Percentiles rank a stretch among this genome's conserved stretches.
Conservation (phyloP, 2,888 invertebrate genomes). For the Mythimna lalbum region DNA sequence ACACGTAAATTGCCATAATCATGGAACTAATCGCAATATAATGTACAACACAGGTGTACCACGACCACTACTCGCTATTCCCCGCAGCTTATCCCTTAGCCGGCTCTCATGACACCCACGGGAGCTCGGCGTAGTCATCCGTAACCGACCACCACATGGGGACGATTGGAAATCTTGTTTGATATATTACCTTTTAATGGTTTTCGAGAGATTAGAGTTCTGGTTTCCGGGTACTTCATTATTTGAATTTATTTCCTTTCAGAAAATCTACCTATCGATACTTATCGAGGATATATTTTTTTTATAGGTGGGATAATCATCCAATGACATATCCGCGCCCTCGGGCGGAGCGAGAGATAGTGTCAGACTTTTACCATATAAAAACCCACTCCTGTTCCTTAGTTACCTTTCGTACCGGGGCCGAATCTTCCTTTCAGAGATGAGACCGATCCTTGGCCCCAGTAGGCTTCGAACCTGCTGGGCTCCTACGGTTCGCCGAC, state of each 20-base stretch:
- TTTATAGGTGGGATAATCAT: too few relatives aligned
- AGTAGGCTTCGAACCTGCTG: too few relatives aligned
- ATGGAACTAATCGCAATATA: constrained; percentile 24
- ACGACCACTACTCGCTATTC: constrained; percentile 22
- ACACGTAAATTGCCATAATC: constrained; percentile 25
- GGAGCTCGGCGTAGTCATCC: constrained; percentile 43
- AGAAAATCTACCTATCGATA: too few relatives aligned
- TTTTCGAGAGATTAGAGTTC: constrained; percentile 28
- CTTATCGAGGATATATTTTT: too few relatives aligned
- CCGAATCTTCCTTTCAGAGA: too few relatives aligned
- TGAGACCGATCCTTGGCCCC: too few relatives aligned
- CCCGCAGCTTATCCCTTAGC: constrained; percentile 48
- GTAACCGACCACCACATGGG: constrained; percentile 49
- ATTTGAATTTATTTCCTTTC: neutral
- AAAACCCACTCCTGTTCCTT: too few relatives aligned
- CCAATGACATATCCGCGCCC: too few relatives aligned
- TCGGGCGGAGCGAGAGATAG: too few relatives aligned
- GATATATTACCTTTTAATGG: constrained; percentile 58
- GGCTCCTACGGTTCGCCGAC: too few relatives aligned
- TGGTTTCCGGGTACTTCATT: neutral
- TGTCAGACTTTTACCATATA: too few relatives aligned
- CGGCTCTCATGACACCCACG: constrained; percentile 55
- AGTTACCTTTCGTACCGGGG: too few relatives aligned
- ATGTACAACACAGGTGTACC: constrained; percentile 37
- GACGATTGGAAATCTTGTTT: constrained; percentile 54